These are phyloP conservation scores for Pristis pectinata DNA, from an alignment of 2,797 vertebrate genomes.

Conservation along the genomic window DNA sequence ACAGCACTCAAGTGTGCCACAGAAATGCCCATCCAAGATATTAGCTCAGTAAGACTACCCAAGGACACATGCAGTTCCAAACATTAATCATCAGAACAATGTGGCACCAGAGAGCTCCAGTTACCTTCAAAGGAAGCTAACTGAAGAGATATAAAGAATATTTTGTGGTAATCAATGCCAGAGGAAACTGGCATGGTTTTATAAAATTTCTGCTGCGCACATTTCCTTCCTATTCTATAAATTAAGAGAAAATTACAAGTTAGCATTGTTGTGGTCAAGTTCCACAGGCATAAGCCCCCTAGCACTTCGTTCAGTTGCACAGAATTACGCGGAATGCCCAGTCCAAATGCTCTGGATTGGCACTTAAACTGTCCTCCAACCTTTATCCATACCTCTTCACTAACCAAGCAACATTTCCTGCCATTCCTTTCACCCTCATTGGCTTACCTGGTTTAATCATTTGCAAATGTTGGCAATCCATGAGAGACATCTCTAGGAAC, in stretches of 20 bases:
- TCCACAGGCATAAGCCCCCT: neutral
- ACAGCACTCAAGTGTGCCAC: neutral
- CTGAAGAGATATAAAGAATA: neutral
- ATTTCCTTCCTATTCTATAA: neutral
- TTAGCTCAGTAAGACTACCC: neutral
- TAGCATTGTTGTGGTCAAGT: neutral
- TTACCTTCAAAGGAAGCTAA: neutral
- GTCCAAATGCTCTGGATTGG: neutral
- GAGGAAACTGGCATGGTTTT: neutral
- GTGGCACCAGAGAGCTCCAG: neutral
- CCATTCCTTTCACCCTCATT: neutral
- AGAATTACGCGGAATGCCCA: neutral
- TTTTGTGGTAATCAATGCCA: neutral
- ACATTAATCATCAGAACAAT: neutral
- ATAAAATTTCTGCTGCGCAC: neutral
- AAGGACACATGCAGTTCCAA: neutral
- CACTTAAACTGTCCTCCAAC: neutral
- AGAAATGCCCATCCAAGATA: neutral
- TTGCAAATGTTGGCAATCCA: neutral
- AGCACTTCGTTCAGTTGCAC: neutral
- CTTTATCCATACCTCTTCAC: neutral
- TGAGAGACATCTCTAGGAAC: neutral
- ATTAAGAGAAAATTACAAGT: neutral
- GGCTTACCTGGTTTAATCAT: neutral
- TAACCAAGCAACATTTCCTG: neutral